These are phyloP conservation scores for Dinothrombium tinctorium DNA, from an alignment of 1,140 invertebrate genomes.

Conservation along the genomic window DNA sequence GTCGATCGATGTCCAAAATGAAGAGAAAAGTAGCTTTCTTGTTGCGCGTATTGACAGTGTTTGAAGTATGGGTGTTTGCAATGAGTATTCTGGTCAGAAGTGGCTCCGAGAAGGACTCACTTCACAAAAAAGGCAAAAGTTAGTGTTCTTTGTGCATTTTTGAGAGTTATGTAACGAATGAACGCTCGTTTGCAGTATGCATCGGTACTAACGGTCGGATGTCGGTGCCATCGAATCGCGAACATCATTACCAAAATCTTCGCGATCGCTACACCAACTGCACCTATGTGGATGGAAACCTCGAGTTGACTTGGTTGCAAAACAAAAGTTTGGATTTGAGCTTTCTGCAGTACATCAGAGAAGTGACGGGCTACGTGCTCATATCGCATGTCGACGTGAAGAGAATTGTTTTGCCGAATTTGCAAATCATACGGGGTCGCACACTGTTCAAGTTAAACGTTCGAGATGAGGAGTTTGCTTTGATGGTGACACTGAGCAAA, in stretches of 20 bases:
- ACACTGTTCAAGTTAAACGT: slow-evolving; percentile 66
- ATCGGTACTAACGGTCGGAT: slow-evolving; percentile 77
- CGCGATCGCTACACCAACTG: slow-evolving; percentile 83
- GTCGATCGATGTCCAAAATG: too few relatives aligned
- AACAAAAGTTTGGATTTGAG: slow-evolving; percentile 60
- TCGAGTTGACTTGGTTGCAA: slow-evolving; percentile 63
- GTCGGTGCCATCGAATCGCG: slow-evolving; percentile 65
- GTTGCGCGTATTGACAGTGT: too few relatives aligned
- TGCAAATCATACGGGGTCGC: slow-evolving; percentile 82
- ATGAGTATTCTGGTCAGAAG: too few relatives aligned
- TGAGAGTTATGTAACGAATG: too few relatives aligned
- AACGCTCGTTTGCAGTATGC: too few relatives aligned
- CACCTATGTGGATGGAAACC: slow-evolving; percentile 88
- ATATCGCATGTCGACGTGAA: slow-evolving; percentile 74
- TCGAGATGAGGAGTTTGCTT: slow-evolving; percentile 51
- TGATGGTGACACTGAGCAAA: slow-evolving; percentile 62
- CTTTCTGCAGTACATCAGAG: slow-evolving; percentile 78
- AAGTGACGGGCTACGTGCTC: slow-evolving; percentile 84
- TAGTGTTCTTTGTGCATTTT: too few relatives aligned
- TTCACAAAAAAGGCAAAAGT: too few relatives aligned
- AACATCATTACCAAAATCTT: slow-evolving; percentile 76
- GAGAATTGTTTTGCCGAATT: slow-evolving; percentile 53
- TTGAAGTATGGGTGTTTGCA: too few relatives aligned
- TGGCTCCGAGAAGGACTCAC: too few relatives aligned
- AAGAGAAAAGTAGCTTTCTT: too few relatives aligned